Evolutionary conservation across 2,797 vertebrate species (phyloP), one percentile per base, ranked within the genome.

Genomic region (Ctenopoma kingsleyae): DNA sequence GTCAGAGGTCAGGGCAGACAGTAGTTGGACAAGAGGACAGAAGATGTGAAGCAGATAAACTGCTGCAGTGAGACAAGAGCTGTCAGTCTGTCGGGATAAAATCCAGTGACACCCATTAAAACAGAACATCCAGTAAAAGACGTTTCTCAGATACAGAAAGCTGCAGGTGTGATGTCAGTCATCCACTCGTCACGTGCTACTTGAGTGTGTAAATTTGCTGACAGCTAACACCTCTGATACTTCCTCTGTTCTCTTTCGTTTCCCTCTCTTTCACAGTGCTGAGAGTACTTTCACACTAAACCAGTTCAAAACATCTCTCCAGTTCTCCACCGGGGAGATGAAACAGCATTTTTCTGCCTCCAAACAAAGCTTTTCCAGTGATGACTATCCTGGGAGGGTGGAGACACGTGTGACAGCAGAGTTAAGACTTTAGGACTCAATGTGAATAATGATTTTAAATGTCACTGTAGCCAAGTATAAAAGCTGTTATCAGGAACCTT

Each of bases 181-280:
- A 51, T 41, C 12, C 30, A 23, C 36, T 51, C 35, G 19, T 50
- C 55, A 56, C 77, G 40, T 25, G n/a, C 20, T 59, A 6, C 12
- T 16, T 44, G 9, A 23, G 38, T n/a, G 5, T 19, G 8, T 57
- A n/a, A 44, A 48, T 63, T 64, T 59, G 50, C 46, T 83, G 50
- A 63, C 35, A 51, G 30, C 25, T 1, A 49, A 46, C 23, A 72
- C n/a, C 19, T 65, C 3, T 1, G 3, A 30, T 16, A 60, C 49
- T 85, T 85, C 82, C 76, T 67, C 64, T 61, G 36, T 76, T 67
- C 43, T 59, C 19, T 81, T 69, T 86, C 74, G 46, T 56, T 84
- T 83, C 74, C 65, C 2, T 38, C 17, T 58, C n/a, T 25, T 5
- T 50, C 36, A 49, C 19, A 57, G 6, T 51, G 9, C 10, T 5